phyloP scores from a whole-genome alignment of 2,888 invertebrate genomes.

The Alloscopus bannaensis region DNA sequence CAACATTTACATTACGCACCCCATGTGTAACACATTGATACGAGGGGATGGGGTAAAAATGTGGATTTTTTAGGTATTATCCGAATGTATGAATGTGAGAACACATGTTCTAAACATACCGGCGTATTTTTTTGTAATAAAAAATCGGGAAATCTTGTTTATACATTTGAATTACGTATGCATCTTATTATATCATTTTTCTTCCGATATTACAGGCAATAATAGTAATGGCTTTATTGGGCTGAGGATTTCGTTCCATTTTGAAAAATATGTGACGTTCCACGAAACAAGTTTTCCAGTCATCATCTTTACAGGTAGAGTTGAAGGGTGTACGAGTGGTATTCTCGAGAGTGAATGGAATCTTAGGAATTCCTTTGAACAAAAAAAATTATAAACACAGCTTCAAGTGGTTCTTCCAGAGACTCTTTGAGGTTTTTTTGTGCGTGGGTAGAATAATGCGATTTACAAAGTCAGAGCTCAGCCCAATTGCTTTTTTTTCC shows the following conservation, averaged over 20 bases:
- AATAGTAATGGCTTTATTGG: constrained; percentile 61
- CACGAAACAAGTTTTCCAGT: background rate
- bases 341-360: constrained; percentile 47
- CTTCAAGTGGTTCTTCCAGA: constrained; percentile 41
- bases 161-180: constrained; percentile 42
- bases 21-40: constrained; percentile 40
- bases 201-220: constrained; percentile 52
- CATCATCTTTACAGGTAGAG: background rate
- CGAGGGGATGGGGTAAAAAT: constrained; percentile 46
- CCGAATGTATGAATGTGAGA: too few species aligned
- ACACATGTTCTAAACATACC: background rate
- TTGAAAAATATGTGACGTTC: background rate
- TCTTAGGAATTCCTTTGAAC: constrained; percentile 59
- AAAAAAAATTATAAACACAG: constrained; percentile 13
- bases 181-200: constrained; percentile 32
- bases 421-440: too few species aligned
- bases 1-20: constrained; percentile 61
- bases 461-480: constrained; percentile 5
- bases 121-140: background rate
- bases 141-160: constrained; percentile 42
- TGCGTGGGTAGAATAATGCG: constrained; percentile 13
- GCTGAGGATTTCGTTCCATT: background rate
- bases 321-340: constrained; percentile 26
- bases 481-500: constrained; percentile 30
- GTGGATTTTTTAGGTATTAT: too few species aligned